A percentile compares a stretch with the other conserved stretches of the same genome.
Conservation (phyloP, 2,888 invertebrate species). For the Eupsilia transversa region DNA sequence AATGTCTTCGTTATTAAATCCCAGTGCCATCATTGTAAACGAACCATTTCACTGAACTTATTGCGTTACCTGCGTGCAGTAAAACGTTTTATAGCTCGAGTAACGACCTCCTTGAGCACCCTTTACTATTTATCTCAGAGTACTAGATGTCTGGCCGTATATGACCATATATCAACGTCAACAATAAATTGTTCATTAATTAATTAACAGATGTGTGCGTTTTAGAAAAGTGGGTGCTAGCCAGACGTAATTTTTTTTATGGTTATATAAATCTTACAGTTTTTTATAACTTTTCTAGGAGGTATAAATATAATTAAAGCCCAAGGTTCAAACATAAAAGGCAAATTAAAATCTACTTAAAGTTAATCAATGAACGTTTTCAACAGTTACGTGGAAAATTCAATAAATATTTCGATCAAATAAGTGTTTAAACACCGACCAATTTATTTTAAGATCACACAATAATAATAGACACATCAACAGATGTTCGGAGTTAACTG, state of each 20-base stretch:
- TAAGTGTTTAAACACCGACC: slow-evolving; percentile 3
- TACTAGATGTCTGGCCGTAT: slow-evolving; percentile 56
- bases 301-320: slow-evolving; percentile 4
- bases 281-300: slow-evolving; percentile 21
- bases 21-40: slow-evolving; percentile 49
- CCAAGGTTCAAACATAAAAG: slow-evolving; percentile 29
- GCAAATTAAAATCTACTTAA: slow-evolving; percentile 27
- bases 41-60: slow-evolving; percentile 50
- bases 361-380: slow-evolving; percentile 17
- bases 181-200: slow-evolving; percentile 61
- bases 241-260: slow-evolving; percentile 20
- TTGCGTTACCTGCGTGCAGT: slow-evolving; percentile 65
- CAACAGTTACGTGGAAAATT: slow-evolving; percentile 15
- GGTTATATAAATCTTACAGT: slow-evolving; percentile 7
- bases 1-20: slow-evolving; percentile 60
- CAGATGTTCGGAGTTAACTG: slow-evolving; percentile 55
- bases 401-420: slow-evolving; percentile 10
- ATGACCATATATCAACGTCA: slow-evolving; percentile 56
- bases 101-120: slow-evolving; percentile 70
- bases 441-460: slow-evolving; percentile 42
- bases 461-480: slow-evolving; percentile 63
- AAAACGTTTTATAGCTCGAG: slow-evolving; percentile 71
- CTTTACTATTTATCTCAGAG: slow-evolving; percentile 67
- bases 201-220: slow-evolving; percentile 37
- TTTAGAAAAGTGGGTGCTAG: slow-evolving; percentile 30